phyloP scores from a whole-genome alignment of 2,797 vertebrate genomes.

The Sebastiscus tertius region DNA sequence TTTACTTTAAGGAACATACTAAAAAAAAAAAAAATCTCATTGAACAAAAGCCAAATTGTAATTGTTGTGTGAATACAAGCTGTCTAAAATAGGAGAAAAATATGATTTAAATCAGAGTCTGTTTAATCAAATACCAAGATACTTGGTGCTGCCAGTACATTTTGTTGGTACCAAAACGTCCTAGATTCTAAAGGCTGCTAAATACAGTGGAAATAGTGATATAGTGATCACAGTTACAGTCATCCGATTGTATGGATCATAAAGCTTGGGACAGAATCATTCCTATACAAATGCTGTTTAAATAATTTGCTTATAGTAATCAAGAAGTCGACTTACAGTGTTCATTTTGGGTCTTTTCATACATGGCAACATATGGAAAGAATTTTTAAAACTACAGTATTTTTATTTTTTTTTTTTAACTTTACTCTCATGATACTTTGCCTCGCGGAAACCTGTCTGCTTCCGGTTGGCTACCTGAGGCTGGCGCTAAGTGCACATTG shows the following conservation, averaged over 20 bases:
- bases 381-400: no score
- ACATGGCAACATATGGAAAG: no score
- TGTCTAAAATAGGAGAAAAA: neutral
- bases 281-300: no score
- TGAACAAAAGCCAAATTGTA: neutral
- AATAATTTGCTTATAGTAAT: no score
- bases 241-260: no score
- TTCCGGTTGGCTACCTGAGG: neutral
- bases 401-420: neutral
- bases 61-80: neutral
- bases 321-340: no score
- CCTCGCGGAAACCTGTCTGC: neutral
- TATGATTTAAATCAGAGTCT: neutral
- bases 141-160: neutral
- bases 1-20: no score
- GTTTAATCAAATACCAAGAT: neutral
- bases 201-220: no score
- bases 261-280: no score
- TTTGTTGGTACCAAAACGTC: neutral
- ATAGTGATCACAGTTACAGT: no score
- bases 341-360: no score
- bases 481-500: neutral
- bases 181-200: neutral
- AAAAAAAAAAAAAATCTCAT: no score
- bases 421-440: neutral